These are phyloP conservation scores for Cynaeus angustus DNA, from an alignment of 2,888 invertebrate species.

Conservation along the genomic window DNA sequence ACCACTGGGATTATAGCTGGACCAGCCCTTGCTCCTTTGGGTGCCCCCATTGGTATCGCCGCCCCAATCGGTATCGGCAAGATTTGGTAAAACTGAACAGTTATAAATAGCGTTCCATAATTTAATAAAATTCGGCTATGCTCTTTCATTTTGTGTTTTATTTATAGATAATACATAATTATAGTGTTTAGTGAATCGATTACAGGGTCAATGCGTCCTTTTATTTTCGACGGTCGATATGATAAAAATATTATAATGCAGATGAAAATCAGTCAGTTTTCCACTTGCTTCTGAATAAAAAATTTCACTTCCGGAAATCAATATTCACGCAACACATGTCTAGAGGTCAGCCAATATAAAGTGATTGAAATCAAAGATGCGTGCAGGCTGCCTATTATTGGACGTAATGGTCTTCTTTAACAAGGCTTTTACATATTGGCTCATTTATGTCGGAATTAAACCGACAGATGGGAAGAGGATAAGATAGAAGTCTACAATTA, in stretches of 20 bases:
- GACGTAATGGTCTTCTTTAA: background rate
- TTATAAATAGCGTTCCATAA: background rate
- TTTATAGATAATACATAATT: conserved; percentile 1
- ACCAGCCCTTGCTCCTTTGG: background rate
- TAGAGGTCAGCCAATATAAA: background rate
- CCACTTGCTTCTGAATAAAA: background rate
- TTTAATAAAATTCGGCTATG: conserved; percentile 6
- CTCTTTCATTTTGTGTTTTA: conserved; percentile 6
- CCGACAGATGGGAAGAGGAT: background rate
- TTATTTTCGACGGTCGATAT: background rate
- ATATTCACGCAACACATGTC: background rate
- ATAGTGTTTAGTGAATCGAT: background rate
- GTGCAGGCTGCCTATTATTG: background rate
- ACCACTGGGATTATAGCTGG: background rate
- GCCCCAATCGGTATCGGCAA: conserved; percentile 14
- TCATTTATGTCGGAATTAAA: background rate
- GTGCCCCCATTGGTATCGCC: conserved; percentile 16
- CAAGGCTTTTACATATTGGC: background rate
- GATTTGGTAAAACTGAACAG: conserved; percentile 6
- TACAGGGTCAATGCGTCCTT: background rate
- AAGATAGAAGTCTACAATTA: background rate
- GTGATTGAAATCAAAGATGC: conserved; percentile 4
- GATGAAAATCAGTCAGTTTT: too few species aligned
- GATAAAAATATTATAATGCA: background rate
- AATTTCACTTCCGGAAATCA: background rate